Evolutionary conservation across 2,797 vertebrate genomes (phyloP), one percentile per base, ranked within the genome.

Genomic region (Gymnocypris eckloni): DNA sequence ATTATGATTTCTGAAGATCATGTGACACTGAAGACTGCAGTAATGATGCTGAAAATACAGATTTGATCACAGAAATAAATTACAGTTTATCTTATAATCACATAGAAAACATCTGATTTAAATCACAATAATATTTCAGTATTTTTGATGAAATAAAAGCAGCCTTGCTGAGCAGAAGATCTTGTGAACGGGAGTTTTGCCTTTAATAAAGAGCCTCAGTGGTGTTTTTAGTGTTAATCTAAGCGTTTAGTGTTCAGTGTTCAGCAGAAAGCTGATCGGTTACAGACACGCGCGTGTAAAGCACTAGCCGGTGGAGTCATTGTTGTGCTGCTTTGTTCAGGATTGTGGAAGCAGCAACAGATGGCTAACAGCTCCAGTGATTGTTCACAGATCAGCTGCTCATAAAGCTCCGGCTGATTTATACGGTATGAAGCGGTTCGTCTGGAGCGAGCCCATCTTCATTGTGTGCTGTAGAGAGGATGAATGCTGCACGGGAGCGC

Each of bases 341-440:
- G 75, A 41, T 77, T 56, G 50, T 77, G 75, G 77, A 56, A 50
- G 80, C 84, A 69, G 52, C 70, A 75, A 64, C 92, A 89, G 90
- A 91, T 91, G 91, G 91, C 83, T 67, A 41, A 39, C 89, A 59
- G 88, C n/a, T 37, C 48, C n/a, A 2, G 15, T 81, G 82, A 88
- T 83, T 84, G 79, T 90, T 92, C 86, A 86, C 89, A 90, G 85
- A 91, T 92, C 90, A 82, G 86, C 78, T 91, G 87, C 88, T 83
- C 83, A 12, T 93, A 81, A 91, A 91, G 83, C 78, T 6, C 54
- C 18, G 43, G 48, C 28, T 82, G 91, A 90, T 91, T 91, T 92
- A 91, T 91, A 82, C 18, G 56, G 22, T 86, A 73, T 78, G 67
- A 88, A 88, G 89, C 78, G 45, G 67, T 48, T 48, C 13, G 33